Evolutionary conservation across 2,797 vertebrate species (phyloP), one percentile per base, ranked within the genome.

Genomic region (Balearica regulorum): DNA sequence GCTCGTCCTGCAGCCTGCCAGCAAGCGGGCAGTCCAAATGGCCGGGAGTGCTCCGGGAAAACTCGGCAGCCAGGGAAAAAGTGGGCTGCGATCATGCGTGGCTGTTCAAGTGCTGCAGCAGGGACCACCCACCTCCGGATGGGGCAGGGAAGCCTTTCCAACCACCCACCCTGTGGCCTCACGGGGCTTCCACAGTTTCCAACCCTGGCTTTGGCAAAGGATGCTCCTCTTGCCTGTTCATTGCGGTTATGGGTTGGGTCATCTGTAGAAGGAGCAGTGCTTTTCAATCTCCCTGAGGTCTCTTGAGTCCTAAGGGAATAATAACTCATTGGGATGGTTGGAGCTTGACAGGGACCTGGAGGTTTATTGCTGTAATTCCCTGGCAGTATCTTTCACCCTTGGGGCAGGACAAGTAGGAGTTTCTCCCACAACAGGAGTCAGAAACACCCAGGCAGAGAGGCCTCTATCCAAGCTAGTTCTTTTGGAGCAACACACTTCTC

Each of bases 21-120:
- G 78, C 17, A 49, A 10, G 21, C 0, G 0, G 69, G 43, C 68
- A 41, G 54, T 19, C 48, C 82, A 18, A 17, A n/a, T 0, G 16
- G n/a, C 75, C 5, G 11, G 39, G 31, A 70, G 61, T 3, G 0
- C 20, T 54, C 22, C 10, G 0, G 1, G n/a, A 43, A 39, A 39
- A 49, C 35, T 78, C 1, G 0, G 44, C n/a, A 68, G 20, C 37
- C 1, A 1, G 5, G 12, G 9, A 87, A 37, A 37, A 46, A 61
- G 33, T 0, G 0, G 20, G 5, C 11, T 22, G n/a, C 2, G 1
- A 19, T 60, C 53, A 2, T 4, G 3, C 28, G 4, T 0, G 0
- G 37, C 61, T 35, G 39, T 83, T 49, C 10, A 10, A 31, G 31
- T 3, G 1, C 69, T 65, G 28, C 48, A 48, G 57, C 49, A 48